Evolutionary conservation across 1,140 invertebrate genomes (phyloP), one percentile per base, ranked within the genome.

Genomic region (Bilobella aurantiaca): DNA sequence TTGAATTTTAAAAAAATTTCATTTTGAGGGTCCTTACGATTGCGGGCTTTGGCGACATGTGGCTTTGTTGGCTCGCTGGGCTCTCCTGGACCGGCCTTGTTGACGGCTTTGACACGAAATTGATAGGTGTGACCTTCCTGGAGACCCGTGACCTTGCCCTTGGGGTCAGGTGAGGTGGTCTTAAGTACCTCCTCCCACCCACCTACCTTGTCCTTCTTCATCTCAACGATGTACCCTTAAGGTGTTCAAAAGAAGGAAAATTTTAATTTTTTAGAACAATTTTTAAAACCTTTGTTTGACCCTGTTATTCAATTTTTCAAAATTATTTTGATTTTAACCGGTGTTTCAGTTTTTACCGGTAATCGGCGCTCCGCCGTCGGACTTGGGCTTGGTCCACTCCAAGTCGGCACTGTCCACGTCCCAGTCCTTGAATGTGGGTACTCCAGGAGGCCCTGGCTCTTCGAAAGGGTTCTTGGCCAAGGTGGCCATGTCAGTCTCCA

Each of bases 151-250:
- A 95, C 90, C 18, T 85, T 85, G 31, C 86, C 91, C 76, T 93
- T 88, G 64, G 85, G 86, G 67, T 85, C 83, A 3, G 90, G 83
- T n/a, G 85, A 86, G 81, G 87, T 82, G 2, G 89, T 91, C 47
- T 83, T 84, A n/a, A 87, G 81, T 68, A 91, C 86, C 79, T 94
- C 90, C 74, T 91, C 89, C 93, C 93, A 97, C 29, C 85, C 81
- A 5, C 85, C 84, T 1, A 88, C 87, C 68, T 89, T 89, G 76
- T 94, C 94, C 74, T 96, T 92, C 76, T 93, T 96, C 81, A 94
- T 96, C 79, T 99, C 96, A 74, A 99, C 90, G 60, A 98, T 82
- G 75, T 99, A 99, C 49, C 91, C 89, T 47, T 86, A 90, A 74
- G 99, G 97, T 34, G n/a, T n/a, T n/a, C n/a, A n/a, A n/a, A n/a